Evolutionary conservation across 2,797 vertebrate genomes (phyloP).

Genomic region (Toxotes lorentzi): DNA sequence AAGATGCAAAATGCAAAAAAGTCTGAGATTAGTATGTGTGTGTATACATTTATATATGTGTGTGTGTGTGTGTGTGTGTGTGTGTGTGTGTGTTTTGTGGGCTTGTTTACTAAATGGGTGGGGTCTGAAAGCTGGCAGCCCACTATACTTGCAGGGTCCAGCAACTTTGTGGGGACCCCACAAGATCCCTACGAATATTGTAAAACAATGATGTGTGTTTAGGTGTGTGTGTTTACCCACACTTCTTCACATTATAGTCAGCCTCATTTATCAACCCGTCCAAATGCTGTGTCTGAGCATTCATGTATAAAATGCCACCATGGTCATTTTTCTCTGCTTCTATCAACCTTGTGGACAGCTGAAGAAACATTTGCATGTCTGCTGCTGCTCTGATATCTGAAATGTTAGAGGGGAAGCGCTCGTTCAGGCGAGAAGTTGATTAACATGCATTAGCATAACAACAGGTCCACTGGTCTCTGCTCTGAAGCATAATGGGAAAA

Average conservation of each 20-base stretch:
- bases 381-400: conserved; percentile 22
- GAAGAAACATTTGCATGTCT: conserved; percentile 46
- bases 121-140: too few species aligned
- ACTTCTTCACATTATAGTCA: background rate
- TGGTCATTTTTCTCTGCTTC: conserved; percentile 33
- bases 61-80: too few species aligned
- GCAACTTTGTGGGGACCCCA: too few species aligned
- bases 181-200: too few species aligned
- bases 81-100: too few species aligned
- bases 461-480: conserved; percentile 41
- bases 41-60: too few species aligned
- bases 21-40: too few species aligned
- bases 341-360: conserved; percentile 13
- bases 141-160: too few species aligned
- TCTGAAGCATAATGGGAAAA: conserved; percentile 29
- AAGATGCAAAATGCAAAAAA: too few species aligned
- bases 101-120: too few species aligned
- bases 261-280: conserved; percentile 49
- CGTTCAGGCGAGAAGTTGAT: conserved; percentile 41
- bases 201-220: too few species aligned
- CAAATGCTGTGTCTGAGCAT: background rate
- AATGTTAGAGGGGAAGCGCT: conserved; percentile 32
- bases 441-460: conserved; percentile 61
- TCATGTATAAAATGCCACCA: conserved; percentile 39
- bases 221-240: too few species aligned